Evolutionary conservation across 1,140 invertebrate genomes (phyloP).

Genomic region (Nymphalis io): DNA sequence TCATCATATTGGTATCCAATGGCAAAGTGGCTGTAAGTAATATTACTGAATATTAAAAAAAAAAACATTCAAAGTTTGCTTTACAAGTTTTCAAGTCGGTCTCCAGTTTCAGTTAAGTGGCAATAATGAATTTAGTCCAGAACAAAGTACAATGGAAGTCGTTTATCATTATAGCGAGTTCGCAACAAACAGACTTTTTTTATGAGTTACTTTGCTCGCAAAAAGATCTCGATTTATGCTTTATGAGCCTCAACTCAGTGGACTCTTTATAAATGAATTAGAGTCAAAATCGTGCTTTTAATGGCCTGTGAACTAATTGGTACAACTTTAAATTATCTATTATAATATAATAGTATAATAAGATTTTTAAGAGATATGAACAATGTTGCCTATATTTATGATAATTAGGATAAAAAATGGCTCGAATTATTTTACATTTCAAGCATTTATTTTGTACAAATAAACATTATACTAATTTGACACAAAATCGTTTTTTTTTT

Average conservation of each 20-base stretch:
- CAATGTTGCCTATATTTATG: too few species aligned
- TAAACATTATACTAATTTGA: too few species aligned
- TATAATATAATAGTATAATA: too few species aligned
- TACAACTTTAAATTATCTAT: not conserved
- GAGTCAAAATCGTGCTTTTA: constrained; percentile 1
- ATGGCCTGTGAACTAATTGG: constrained; percentile 11
- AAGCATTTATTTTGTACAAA: too few species aligned
- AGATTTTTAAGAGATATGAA: too few species aligned
- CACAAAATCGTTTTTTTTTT: too few species aligned
- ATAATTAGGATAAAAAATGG: too few species aligned
- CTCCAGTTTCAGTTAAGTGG: not conserved
- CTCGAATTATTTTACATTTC: too few species aligned
- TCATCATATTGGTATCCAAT: too few species aligned
- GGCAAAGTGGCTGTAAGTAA: too few species aligned
- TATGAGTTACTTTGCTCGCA: constrained; percentile 10
- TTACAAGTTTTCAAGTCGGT: not conserved
- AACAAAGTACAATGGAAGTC: constrained; percentile 21
- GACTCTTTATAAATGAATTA: not conserved
- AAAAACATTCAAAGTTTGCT: not conserved
- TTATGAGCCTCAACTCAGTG: constrained; percentile 6
- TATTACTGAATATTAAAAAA: too few species aligned
- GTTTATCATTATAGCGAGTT: constrained; percentile 28
- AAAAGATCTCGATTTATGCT: constrained; percentile 11
- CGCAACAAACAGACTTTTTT: constrained; percentile 21
- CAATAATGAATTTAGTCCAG: constrained; percentile 1